Conservation (phyloP, 2,797 vertebrate species). For the Rhabdophis nuchalis region DNA sequence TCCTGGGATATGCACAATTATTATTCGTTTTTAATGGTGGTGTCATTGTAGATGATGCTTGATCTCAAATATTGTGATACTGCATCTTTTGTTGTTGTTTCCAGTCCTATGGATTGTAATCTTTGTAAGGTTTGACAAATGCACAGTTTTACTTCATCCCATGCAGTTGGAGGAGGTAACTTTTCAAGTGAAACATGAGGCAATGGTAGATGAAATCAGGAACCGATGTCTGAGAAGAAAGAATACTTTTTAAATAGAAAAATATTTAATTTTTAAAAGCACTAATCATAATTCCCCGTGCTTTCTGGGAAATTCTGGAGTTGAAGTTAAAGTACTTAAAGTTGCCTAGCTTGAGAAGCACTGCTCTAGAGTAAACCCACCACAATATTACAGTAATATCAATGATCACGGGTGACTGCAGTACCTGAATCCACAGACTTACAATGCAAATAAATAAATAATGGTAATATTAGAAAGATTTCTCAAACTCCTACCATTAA, state of each 20-base stretch:
- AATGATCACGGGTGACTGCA: not conserved
- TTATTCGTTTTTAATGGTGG: slow-evolving; percentile 4
- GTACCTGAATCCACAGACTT: not conserved
- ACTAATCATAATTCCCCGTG: not conserved
- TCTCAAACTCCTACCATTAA: not conserved
- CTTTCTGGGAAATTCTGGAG: not conserved
- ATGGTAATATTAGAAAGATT: not conserved
- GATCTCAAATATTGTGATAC: not conserved
- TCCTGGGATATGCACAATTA: slow-evolving; percentile 11
- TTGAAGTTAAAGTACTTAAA: not conserved
- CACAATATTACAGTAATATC: not conserved
- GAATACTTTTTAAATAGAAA: not conserved
- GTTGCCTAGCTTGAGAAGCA: not conserved
- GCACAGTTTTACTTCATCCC: not conserved
- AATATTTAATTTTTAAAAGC: not conserved
- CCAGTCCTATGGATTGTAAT: not conserved
- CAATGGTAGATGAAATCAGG: not conserved
- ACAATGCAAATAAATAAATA: not conserved
- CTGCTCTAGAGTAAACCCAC: not conserved
- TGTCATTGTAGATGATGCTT: slow-evolving; percentile 17
- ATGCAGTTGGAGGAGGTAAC: not conserved
- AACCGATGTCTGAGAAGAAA: not conserved
- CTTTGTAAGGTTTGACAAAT: not conserved
- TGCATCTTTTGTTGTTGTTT: not conserved
- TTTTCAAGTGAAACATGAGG: not conserved